Conservation (phyloP, 2,888 invertebrate species). For the Andrena flavipes region DNA sequence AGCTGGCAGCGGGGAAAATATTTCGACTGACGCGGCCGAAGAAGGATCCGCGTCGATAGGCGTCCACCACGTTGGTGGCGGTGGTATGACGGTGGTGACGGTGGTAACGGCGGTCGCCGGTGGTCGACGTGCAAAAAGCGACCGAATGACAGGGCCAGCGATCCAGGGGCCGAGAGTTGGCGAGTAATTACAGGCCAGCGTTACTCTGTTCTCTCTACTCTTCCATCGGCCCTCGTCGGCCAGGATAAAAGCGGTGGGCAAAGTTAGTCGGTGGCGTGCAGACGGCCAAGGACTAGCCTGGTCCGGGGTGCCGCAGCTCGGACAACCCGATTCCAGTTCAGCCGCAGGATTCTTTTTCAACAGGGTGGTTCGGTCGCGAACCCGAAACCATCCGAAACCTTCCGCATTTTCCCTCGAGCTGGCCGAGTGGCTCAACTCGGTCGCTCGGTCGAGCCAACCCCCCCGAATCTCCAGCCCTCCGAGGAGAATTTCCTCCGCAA, state of each 20-base stretch:
- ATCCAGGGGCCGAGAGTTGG: slow-evolving; percentile 56
- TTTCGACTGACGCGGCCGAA: slow-evolving; percentile 7
- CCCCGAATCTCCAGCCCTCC: background rate
- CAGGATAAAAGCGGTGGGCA: slow-evolving; percentile 12
- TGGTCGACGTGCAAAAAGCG: slow-evolving; percentile 66
- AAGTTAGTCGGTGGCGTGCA: background rate
- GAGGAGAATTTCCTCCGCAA: background rate
- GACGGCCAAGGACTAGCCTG: background rate
- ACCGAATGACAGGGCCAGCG: slow-evolving; percentile 72
- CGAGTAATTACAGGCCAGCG: slow-evolving; percentile 73
- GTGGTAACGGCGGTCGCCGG: slow-evolving; percentile 8
- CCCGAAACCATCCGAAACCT: background rate
- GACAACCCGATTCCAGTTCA: background rate
- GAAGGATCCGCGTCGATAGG: background rate
- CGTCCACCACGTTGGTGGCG: background rate
- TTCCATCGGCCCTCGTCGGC: slow-evolving; percentile 28
- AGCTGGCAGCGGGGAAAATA: background rate
- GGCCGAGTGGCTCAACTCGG: background rate
- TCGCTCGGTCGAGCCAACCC: background rate
- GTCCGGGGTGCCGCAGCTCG: background rate
- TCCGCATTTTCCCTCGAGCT: background rate
- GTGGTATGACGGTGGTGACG: background rate
- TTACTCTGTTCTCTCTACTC: slow-evolving; percentile 57
- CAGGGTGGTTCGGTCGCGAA: background rate
- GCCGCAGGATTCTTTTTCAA: slow-evolving; percentile 5